A percentile compares a stretch with the other conserved stretches of the same genome.
Evolutionary conservation across 2,113 vertebrate species (phyloP).

Genomic region (Ptilonorhynchus violaceus): DNA sequence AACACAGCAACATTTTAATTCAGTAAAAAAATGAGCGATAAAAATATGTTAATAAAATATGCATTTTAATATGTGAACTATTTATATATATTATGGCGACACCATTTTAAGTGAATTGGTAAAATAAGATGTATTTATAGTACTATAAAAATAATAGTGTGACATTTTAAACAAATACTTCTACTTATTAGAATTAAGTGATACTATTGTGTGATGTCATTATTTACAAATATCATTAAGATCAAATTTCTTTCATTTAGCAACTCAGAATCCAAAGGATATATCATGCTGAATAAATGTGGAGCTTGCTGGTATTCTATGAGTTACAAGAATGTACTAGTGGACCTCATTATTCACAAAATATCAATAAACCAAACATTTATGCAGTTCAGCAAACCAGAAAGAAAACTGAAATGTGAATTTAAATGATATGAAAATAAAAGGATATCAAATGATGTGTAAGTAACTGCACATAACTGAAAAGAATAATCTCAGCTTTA

Average conservation of each 20-base stretch:
- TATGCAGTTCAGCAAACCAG: not conserved
- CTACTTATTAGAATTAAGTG: not conserved
- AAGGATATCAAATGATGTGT: not conserved
- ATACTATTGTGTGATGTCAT: not conserved
- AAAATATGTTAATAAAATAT: not conserved
- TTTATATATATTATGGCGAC: not conserved
- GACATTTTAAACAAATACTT: not conserved
- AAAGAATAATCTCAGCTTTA: not conserved
- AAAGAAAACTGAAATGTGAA: not conserved
- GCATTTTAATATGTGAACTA: not conserved
- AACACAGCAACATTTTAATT: not conserved
- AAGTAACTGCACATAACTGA: not conserved
- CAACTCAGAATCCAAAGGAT: not conserved
- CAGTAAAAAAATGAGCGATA: fast-evolving
- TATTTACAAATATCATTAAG: not conserved
- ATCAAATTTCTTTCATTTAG: not conserved
- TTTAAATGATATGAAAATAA: not conserved
- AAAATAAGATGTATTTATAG: not conserved
- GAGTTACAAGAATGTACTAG: not conserved
- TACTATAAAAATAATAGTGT: not conserved
- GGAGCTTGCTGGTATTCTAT: not conserved
- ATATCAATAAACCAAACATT: not conserved
- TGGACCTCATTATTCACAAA: conserved; percentile 6
- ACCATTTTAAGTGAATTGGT: not conserved
- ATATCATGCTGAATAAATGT: not conserved